These are phyloP conservation scores for Erebia palarica DNA, from an alignment of 2,888 invertebrate species.

Conservation along the genomic window DNA sequence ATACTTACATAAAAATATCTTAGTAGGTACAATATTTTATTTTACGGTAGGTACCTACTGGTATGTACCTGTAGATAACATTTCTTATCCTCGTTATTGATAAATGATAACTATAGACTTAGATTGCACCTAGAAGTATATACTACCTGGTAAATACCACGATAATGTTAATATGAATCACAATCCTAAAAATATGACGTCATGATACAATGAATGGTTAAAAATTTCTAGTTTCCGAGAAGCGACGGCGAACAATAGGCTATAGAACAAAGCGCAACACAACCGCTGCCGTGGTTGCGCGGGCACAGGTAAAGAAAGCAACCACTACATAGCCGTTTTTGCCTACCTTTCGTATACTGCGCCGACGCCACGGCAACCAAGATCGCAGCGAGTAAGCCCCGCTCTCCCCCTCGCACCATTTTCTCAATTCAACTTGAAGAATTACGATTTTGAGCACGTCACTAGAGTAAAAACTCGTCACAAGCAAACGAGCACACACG, in stretches of 20 bases:
- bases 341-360: slow-evolving; percentile 73
- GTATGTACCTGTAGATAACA: no score
- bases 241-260: slow-evolving; percentile 63
- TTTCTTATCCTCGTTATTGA: neutral
- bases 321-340: slow-evolving; percentile 50
- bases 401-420: slow-evolving; percentile 70
- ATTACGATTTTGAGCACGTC: slow-evolving; percentile 68
- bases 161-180: slow-evolving; percentile 26
- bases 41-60: no score
- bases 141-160: slow-evolving; percentile 25
- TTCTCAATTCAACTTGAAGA: slow-evolving; percentile 57
- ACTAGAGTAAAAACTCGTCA: slow-evolving; percentile 74
- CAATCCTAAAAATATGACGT: slow-evolving; percentile 34
- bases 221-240: slow-evolving; percentile 48
- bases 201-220: slow-evolving; percentile 35
- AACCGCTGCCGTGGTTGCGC: slow-evolving; percentile 53
- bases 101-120: slow-evolving; percentile 12
- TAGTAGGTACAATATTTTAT: no score
- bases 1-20: no score
- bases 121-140: slow-evolving; percentile 16
- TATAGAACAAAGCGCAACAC: slow-evolving; percentile 65
- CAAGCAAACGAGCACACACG: slow-evolving; percentile 66
- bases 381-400: slow-evolving; percentile 65
- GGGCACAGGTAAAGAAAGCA: slow-evolving; percentile 66
- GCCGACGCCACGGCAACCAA: slow-evolving; percentile 70